Conservation (phyloP, 2,113 vertebrate genomes). For the Bettongia penicillata region DNA sequence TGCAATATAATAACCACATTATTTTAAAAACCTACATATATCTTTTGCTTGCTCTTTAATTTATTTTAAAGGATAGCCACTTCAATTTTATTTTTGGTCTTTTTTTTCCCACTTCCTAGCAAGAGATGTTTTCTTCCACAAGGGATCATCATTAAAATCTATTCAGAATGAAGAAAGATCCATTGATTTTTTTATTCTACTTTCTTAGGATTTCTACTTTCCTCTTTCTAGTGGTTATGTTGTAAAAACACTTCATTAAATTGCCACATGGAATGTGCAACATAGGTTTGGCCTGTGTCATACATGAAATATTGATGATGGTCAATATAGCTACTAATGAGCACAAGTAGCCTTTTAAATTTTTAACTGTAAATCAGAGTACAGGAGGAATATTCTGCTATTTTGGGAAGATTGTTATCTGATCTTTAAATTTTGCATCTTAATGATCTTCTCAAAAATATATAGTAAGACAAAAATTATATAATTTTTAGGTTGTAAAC, state of each 20-base stretch:
- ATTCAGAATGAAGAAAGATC: conserved; percentile 30
- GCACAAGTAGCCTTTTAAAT: conserved; percentile 32
- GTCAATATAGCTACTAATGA: conserved; percentile 16
- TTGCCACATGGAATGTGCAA: background rate
- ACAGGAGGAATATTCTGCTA: background rate
- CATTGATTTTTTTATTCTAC: conserved; percentile 16
- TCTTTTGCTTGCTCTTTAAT: background rate
- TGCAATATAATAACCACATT: background rate
- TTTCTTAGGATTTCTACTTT: background rate
- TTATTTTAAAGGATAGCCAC: background rate
- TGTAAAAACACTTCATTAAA: background rate
- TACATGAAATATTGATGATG: conserved; percentile 48
- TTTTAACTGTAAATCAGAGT: conserved; percentile 59
- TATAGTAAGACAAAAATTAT: conserved; percentile 7
- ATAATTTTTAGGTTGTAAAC: background rate
- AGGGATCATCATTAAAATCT: conserved; percentile 31
- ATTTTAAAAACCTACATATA: background rate
- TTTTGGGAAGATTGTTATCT: conserved; percentile 57
- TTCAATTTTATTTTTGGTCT: conserved; percentile 30
- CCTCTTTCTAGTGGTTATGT: background rate
- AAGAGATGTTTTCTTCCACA: conserved; percentile 39
- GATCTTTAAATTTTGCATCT: conserved; percentile 14
- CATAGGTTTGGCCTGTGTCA: conserved; percentile 3
- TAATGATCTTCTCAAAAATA: background rate
- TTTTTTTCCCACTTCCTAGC: conserved; percentile 32